These are phyloP conservation scores for Coelogynopora nodosa DNA, from an alignment of 2,888 invertebrate genomes.

Conservation along the genomic window DNA sequence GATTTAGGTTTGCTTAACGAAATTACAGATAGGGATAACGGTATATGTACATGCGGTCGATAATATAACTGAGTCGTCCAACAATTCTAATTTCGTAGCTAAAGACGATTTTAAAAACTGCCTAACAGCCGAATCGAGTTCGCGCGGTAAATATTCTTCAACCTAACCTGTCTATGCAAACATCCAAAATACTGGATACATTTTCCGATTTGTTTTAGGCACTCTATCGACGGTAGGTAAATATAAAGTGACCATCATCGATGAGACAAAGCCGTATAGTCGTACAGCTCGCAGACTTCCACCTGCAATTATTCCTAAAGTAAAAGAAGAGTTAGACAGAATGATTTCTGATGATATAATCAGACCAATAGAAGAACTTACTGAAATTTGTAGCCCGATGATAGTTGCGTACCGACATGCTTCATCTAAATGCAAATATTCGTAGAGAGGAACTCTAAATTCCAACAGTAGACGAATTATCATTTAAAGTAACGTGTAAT, in stretches of 20 bases:
- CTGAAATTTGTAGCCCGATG: background rate
- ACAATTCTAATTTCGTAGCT: too few relatives aligned
- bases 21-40: background rate
- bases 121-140: too few relatives aligned
- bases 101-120: too few relatives aligned
- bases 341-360: background rate
- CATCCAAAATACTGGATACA: too few relatives aligned
- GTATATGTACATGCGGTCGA: too few relatives aligned
- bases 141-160: too few relatives aligned
- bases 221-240: background rate
- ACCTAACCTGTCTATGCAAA: too few relatives aligned
- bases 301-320: background rate
- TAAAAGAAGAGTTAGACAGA: background rate
- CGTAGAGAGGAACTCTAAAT: background rate
- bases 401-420: background rate
- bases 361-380: background rate
- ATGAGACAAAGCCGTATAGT: background rate
- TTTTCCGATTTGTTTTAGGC: background rate
- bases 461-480: background rate
- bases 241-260: background rate
- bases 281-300: background rate
- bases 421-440: background rate
- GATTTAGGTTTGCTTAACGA: background rate
- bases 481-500: background rate
- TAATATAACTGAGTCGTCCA: too few relatives aligned